These are phyloP conservation scores for Nectonema munidae DNA, from an alignment of 2,888 invertebrate genomes.

Conservation along the genomic window DNA sequence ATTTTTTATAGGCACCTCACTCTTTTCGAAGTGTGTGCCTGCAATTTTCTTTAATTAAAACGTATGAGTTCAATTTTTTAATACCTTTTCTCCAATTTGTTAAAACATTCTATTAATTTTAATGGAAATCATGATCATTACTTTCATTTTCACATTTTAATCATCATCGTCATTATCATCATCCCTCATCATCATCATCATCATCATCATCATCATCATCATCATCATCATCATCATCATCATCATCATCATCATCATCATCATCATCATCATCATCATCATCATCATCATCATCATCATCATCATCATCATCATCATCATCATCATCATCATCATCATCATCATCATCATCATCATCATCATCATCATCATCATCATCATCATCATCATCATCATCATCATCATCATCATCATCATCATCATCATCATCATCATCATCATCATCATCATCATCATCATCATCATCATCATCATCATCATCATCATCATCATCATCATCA, in stretches of 20 bases:
- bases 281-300: constrained; percentile 5
- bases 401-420: constrained; percentile 5
- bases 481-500: constrained; percentile 5
- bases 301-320: constrained; percentile 5
- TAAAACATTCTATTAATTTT: too few species aligned
- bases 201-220: constrained; percentile 5
- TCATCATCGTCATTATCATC: too few species aligned
- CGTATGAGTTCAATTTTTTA: too few species aligned
- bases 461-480: constrained; percentile 5
- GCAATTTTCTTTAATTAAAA: too few species aligned
- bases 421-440: constrained; percentile 5
- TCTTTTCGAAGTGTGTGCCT: too few species aligned
- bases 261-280: constrained; percentile 5
- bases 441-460: constrained; percentile 5
- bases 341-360: constrained; percentile 5
- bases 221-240: constrained; percentile 5
- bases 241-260: constrained; percentile 5
- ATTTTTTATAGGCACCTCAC: too few species aligned
- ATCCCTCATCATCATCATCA: too few species aligned
- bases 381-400: constrained; percentile 5
- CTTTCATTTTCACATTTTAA: too few species aligned
- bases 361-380: constrained; percentile 5
- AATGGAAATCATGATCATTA: too few species aligned
- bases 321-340: constrained; percentile 5
- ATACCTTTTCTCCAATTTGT: too few species aligned